Conservation (phyloP, 2,113 vertebrate species). For the Leptodactylus fuscus region DNA sequence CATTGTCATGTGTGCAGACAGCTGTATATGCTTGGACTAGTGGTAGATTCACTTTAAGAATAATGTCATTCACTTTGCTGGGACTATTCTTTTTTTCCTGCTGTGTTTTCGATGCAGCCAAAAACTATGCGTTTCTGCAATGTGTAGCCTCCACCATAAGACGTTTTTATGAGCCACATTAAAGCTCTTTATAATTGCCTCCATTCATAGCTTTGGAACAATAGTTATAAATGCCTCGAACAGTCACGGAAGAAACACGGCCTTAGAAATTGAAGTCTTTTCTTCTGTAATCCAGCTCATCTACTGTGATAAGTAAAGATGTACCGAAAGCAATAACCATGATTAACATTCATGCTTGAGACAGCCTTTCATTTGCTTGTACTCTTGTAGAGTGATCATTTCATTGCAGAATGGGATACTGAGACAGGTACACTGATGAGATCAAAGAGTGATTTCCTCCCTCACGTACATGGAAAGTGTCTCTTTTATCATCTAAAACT, state of each 20-base stretch:
- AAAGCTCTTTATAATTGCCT: not conserved
- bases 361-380: slow-evolving; percentile 19
- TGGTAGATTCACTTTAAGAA: too few relatives aligned
- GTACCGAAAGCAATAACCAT: slow-evolving; percentile 1
- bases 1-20: too few relatives aligned
- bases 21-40: too few relatives aligned
- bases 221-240: not conserved
- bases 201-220: not conserved
- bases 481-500: not conserved
- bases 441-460: slow-evolving; percentile 27
- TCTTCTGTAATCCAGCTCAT: not conserved
- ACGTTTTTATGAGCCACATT: too few relatives aligned
- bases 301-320: slow-evolving; percentile 20
- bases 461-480: not conserved
- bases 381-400: slow-evolving; percentile 21
- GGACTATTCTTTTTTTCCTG: too few relatives aligned
- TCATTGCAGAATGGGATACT: not conserved
- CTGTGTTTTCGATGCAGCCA: too few relatives aligned
- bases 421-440: slow-evolving; percentile 34
- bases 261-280: not conserved
- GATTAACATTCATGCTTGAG: slow-evolving; percentile 22
- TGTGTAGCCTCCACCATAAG: too few relatives aligned
- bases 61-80: too few relatives aligned
- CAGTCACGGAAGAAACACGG: not conserved
- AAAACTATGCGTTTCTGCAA: too few relatives aligned